Evolutionary conservation across 2,113 vertebrate species (phyloP).

Genomic region (Lathamus discolor): DNA sequence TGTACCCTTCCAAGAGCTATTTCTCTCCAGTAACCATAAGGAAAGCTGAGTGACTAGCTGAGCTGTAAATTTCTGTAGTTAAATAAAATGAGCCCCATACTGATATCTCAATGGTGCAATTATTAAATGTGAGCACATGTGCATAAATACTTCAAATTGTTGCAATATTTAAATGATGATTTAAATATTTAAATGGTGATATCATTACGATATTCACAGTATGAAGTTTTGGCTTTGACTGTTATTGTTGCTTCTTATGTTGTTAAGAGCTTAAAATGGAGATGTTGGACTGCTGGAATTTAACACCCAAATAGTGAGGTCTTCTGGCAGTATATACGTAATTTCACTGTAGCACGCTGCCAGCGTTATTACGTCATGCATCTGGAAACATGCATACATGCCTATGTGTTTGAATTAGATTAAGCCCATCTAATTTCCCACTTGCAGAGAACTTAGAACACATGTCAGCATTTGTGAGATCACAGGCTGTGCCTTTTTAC

Average conservation of each 20-base stretch:
- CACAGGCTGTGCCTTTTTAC: not conserved
- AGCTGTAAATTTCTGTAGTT: not conserved
- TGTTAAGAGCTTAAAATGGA: not conserved
- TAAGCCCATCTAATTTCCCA: not conserved
- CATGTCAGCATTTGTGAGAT: not conserved
- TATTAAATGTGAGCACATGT: not conserved
- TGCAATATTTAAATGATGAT: not conserved
- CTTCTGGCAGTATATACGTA: not conserved
- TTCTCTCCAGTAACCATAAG: not conserved
- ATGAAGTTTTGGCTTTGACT: not conserved
- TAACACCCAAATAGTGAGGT: not conserved
- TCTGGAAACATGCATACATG: not conserved
- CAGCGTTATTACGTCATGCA: not conserved
- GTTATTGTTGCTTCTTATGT: not conserved
- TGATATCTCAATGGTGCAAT: not conserved
- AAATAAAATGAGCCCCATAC: slow-evolving; percentile 1
- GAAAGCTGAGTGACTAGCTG: not conserved
- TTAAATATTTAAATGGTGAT: not conserved
- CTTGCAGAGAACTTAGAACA: not conserved
- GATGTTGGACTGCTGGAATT: not conserved
- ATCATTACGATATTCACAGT: not conserved
- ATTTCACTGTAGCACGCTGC: not conserved
- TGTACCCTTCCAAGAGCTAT: not conserved
- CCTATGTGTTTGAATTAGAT: not conserved
- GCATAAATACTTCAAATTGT: not conserved